Evolutionary conservation across 2,888 invertebrate species (phyloP), one percentile per base, ranked within the genome.

Genomic region (Nomada goodeniana): DNA sequence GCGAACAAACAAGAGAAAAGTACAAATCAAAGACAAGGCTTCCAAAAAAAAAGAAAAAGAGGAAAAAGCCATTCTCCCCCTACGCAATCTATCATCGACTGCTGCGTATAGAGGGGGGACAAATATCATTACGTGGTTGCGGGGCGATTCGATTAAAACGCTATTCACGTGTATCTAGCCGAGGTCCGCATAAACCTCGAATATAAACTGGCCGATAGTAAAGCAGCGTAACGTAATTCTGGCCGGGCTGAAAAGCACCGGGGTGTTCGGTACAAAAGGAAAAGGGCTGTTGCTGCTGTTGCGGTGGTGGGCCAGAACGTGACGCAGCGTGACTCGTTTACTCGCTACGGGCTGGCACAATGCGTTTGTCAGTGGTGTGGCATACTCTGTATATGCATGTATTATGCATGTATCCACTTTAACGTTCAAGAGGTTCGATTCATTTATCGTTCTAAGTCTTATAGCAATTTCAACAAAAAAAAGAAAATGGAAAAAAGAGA

Each of bases 291-390:
- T 70, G 70, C 60, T 59, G 80, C 52, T 63, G 72, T 50, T 57
- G 65, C 65, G 69, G 75, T 80, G 84, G 86, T 82, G 82, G 82
- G 72, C 76, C 86, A 87, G 86, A 89, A 88, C 89, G 89, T 92
- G 90, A 91, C 91, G 89, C 88, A 91, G 91, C 92, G 92, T 91
- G 92, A 92, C 90, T 92, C 89, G 90, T 88, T 92, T 92, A 90
- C 88, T 90, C 89, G 88, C 82, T 80, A 85, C 86, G 36, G 36
- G 85, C 85, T 87, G 82, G 86, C 88, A 92, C 91, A 92, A 92
- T 92, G 88, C 86, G 88, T 90, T 92, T 91, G 91, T 92, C 92
- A 92, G 89, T 86, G 86, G 84, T 84, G 88, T 82, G 86, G 81
- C 72, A 85, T 80, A 67, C 78, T 61, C 57, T 64, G 7, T 80